Percentiles rank a stretch among this genome's conserved stretches.
Evolutionary conservation across 2,888 invertebrate genomes (phyloP).

Genomic region (Melanargia galathea): DNA sequence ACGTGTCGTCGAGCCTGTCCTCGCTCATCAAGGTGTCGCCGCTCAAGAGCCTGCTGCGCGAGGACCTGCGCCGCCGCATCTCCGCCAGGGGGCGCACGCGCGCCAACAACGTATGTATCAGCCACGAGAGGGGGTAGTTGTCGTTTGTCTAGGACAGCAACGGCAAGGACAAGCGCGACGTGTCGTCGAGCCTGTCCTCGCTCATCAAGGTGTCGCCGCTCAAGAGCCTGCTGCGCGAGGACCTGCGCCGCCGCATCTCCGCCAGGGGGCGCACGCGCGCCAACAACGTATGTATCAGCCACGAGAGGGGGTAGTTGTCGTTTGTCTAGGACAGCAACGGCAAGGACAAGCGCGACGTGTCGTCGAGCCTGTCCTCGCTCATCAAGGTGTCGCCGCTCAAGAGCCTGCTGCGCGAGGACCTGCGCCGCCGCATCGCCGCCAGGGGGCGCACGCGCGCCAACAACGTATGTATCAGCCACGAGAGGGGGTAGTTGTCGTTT

Average conservation of each 20-base stretch:
- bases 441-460: constrained; percentile 83
- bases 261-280: constrained; percentile 84
- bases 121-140: too few relatives aligned
- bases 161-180: constrained; percentile 70
- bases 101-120: constrained; percentile 70
- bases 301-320: too few relatives aligned
- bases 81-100: constrained; percentile 86
- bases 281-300: constrained; percentile 69
- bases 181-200: constrained; percentile 88
- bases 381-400: constrained; percentile 93
- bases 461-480: constrained; percentile 70
- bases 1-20: constrained; percentile 86
- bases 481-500: too few relatives aligned
- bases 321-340: too few relatives aligned
- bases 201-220: constrained; percentile 92
- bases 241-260: constrained; percentile 90
- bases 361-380: constrained; percentile 88
- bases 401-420: constrained; percentile 91
- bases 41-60: constrained; percentile 90
- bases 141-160: too few relatives aligned
- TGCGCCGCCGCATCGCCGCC: constrained; percentile 90
- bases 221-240: constrained; percentile 91
- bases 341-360: constrained; percentile 75
- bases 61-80: constrained; percentile 91
- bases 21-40: constrained; percentile 92